Percentiles rank a stretch among this genome's conserved stretches.
Evolutionary conservation across 2,888 invertebrate species (phyloP).

Genomic region (Conchocele bisecta): DNA sequence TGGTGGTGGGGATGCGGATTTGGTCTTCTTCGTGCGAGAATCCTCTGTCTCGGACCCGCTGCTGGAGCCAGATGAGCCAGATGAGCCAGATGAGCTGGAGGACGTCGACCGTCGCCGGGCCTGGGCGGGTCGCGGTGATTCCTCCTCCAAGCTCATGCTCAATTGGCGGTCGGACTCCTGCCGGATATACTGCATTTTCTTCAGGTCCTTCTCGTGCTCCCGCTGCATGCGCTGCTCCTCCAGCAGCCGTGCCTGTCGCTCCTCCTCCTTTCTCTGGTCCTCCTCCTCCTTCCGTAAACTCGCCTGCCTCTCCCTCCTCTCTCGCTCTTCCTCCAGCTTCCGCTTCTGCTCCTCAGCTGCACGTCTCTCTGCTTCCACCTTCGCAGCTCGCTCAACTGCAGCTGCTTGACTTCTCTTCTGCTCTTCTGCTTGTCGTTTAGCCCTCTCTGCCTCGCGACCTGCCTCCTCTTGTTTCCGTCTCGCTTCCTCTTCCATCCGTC

Average conservation of each 20-base stretch:
- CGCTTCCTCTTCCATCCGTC: constrained; percentile 32
- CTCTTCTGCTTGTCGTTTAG: constrained; percentile 18
- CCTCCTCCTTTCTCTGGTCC: constrained; percentile 19
- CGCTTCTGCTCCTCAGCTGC: constrained; percentile 18
- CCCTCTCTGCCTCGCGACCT: constrained; percentile 18
- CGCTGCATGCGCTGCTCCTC: constrained; percentile 38
- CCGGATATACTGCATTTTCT: constrained; percentile 32
- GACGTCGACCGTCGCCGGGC: too few species aligned
- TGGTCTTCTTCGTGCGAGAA: constrained; percentile 31
- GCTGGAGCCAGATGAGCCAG: constrained; percentile 29
- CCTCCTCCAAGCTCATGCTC: too few species aligned
- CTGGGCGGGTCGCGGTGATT: too few species aligned
- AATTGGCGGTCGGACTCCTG: too few species aligned
- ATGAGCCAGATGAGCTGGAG: constrained; percentile 10
- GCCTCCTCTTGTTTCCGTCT: constrained; percentile 26
- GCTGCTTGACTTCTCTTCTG: constrained; percentile 9
- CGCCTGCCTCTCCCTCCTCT: constrained; percentile 25
- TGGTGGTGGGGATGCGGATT: not conserved
- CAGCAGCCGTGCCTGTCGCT: constrained; percentile 14
- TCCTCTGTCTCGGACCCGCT: constrained; percentile 30
- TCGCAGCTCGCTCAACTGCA: constrained; percentile 19
- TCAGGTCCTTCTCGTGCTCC: constrained; percentile 32
- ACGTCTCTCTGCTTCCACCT: constrained; percentile 23
- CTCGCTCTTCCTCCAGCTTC: constrained; percentile 22
- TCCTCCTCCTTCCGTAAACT: constrained; percentile 18